These are phyloP conservation scores for Eurypyga helias DNA, from an alignment of 2,113 vertebrate species.

Conservation along the genomic window DNA sequence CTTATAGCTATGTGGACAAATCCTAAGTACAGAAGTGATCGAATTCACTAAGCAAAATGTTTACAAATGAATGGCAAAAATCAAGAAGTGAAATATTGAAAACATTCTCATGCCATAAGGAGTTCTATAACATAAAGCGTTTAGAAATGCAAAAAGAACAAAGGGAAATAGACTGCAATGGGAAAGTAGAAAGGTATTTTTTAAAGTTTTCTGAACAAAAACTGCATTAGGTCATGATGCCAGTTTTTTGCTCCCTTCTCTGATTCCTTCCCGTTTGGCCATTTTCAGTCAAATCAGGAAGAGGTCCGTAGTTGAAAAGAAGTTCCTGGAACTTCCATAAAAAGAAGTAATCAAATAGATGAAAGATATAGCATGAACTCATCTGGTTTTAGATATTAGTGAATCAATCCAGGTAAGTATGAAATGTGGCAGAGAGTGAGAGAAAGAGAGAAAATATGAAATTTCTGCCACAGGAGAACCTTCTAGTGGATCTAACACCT, in stretches of 20 bases:
- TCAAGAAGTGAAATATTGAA: not conserved
- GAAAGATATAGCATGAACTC: not conserved
- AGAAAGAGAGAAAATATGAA: not conserved
- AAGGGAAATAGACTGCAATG: not conserved
- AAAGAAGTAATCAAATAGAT: not conserved
- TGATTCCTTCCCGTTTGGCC: not conserved
- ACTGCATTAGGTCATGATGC: not conserved
- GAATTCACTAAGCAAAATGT: not conserved
- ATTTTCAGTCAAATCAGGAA: not conserved
- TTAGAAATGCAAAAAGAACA: not conserved
- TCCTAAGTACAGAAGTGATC: not conserved
- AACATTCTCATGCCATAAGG: not conserved
- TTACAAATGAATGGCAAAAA: not conserved
- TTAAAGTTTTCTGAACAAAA: not conserved
- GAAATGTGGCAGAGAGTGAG: not conserved
- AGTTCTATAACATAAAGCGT: not conserved
- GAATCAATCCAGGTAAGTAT: not conserved
- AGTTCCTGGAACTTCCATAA: not conserved
- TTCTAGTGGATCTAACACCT: not conserved
- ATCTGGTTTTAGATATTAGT: not conserved
- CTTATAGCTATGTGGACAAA: not conserved
- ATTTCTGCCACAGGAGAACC: not conserved
- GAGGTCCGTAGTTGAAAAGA: not conserved
- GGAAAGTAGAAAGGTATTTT: not conserved
- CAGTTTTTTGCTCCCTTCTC: not conserved